Conservation (phyloP, 2,888 invertebrate species). For the Sicus ferrugineus region DNA sequence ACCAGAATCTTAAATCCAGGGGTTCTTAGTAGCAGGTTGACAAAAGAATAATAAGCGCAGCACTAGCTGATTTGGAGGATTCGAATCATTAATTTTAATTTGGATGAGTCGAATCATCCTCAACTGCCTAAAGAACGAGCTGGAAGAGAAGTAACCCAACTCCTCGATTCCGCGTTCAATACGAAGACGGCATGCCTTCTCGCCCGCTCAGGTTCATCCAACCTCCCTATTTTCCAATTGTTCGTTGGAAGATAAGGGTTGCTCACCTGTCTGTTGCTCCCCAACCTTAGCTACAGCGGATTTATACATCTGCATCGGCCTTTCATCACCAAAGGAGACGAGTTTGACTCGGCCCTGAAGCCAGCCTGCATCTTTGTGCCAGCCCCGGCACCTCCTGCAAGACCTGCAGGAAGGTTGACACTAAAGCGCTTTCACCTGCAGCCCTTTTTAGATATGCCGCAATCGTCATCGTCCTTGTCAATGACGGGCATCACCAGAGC, state of each 20-base stretch:
- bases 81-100: no score
- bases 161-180: neutral
- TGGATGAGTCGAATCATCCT: no score
- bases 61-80: no score
- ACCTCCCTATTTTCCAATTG: no score
- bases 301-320: constrained; percentile 28
- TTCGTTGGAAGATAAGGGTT: neutral
- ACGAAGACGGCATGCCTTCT: neutral
- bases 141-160: no score
- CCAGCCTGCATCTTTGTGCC: constrained; percentile 27
- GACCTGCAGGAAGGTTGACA: neutral
- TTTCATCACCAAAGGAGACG: constrained; percentile 28
- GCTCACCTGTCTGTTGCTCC: constrained; percentile 28
- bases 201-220: neutral
- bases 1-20: no score
- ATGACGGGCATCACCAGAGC: constrained; percentile 3
- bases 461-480: constrained; percentile 8
- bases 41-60: no score
- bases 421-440: constrained; percentile 19
- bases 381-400: constrained; percentile 24
- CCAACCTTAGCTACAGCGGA: constrained; percentile 25
- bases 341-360: constrained; percentile 27
- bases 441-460: neutral
- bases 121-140: no score
- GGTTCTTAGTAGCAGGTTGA: no score